Percentiles rank a stretch among this genome's conserved stretches.
Evolutionary conservation across 2,797 vertebrate species (phyloP).

Genomic region (Nyctibius grandis): DNA sequence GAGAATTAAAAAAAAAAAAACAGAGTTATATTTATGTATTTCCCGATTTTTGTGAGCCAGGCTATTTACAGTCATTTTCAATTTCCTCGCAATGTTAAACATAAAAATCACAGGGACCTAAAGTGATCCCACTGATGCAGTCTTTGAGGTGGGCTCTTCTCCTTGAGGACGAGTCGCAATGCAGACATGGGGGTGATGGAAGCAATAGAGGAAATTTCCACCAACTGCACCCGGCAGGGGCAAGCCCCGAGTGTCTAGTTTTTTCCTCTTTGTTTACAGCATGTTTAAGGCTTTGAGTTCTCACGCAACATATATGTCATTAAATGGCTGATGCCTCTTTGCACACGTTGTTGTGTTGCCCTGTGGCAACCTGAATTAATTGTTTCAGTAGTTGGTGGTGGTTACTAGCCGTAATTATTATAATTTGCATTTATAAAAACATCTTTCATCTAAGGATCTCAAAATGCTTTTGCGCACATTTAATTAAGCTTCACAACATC

Average conservation of each 20-base stretch:
- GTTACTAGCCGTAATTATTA: slow-evolving; percentile 60
- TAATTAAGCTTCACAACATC: slow-evolving; percentile 67
- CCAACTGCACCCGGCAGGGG: not conserved
- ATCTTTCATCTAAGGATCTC: slow-evolving; percentile 67
- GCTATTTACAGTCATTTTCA: not conserved
- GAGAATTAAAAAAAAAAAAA: not conserved
- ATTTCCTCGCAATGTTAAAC: not conserved
- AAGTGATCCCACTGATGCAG: not conserved
- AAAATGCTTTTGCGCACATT: slow-evolving; percentile 51
- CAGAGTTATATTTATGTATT: not conserved
- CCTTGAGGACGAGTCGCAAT: rapidly evolving
- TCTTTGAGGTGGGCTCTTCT: not conserved
- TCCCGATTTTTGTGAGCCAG: not conserved
- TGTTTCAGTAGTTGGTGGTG: slow-evolving; percentile 60
- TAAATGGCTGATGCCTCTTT: slow-evolving; percentile 45
- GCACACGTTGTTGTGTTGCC: slow-evolving; percentile 50
- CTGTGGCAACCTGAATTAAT: slow-evolving; percentile 66
- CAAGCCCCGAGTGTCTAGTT: not conserved
- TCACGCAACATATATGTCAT: slow-evolving; percentile 35
- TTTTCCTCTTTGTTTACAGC: slow-evolving; percentile 22
- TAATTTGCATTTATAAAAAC: slow-evolving; percentile 69
- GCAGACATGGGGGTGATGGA: not conserved
- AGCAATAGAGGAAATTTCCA: not conserved
- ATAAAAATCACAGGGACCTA: not conserved
- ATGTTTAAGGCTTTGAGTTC: slow-evolving; percentile 35